These are phyloP conservation scores for Melanaphis sacchari DNA, from an alignment of 1,140 invertebrate species.

Conservation along the genomic window DNA sequence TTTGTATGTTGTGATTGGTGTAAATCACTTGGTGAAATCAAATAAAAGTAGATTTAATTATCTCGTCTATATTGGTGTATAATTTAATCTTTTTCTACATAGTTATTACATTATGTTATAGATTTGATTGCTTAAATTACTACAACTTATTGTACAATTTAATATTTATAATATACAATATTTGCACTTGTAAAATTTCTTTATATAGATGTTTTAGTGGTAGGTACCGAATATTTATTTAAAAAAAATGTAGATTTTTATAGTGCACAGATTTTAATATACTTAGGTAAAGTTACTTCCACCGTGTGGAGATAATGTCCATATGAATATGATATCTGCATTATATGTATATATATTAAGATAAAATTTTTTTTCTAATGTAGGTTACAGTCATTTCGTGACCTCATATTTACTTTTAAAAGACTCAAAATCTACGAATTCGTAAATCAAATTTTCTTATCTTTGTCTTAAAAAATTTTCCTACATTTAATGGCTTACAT, in stretches of 20 bases:
- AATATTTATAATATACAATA: background rate
- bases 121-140: background rate
- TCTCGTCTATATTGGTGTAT: background rate
- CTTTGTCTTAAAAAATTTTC: background rate
- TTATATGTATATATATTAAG: too few species aligned
- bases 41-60: background rate
- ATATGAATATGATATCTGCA: too few species aligned
- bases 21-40: constrained; percentile 30
- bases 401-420: background rate
- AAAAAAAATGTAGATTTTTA: too few species aligned
- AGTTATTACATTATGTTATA: background rate
- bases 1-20: background rate
- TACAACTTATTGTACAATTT: background rate
- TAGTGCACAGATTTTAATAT: too few species aligned
- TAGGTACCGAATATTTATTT: too few species aligned
- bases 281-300: too few species aligned
- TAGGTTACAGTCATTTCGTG: background rate
- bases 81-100: background rate
- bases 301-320: too few species aligned
- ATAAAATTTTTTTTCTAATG: background rate
- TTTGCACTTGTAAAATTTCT: background rate
- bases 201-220: too few species aligned
- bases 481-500: background rate
- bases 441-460: background rate
- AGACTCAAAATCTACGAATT: background rate